Evolutionary conservation across 2,113 vertebrate species (phyloP), one percentile per base, ranked within the genome.

Genomic region (Mola mola): DNA sequence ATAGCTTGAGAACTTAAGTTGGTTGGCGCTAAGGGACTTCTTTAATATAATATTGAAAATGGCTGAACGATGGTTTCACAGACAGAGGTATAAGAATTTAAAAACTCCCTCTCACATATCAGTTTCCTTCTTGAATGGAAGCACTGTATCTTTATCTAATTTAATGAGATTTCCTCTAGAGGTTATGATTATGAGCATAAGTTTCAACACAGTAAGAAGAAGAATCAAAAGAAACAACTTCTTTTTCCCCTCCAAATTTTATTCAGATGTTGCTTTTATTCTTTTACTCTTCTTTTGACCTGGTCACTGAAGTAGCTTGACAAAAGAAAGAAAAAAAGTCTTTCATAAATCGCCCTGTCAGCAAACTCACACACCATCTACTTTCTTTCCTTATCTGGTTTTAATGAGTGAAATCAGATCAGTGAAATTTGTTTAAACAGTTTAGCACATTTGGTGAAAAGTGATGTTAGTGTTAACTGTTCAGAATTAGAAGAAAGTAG

Each of bases 241-340:
- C 6, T 17, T 38, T 33, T 4, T 3, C 10, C 17, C 28, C 25
- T 60, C 59, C 0, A 2, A 52, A 53, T 58, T 44, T 33, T 49
- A 50, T 50, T 77, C 48, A 44, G 37, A 57, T 68, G 31, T 57
- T 22, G 62, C 49, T 20, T 61, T 59, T 66, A 37, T 41, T 46
- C 15, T 37, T 13, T 0, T n/a, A 41, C 47, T 33, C 31, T 22
- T 4, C 13, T 34, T 41, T 47, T 48, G 33, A 53, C 56, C 19
- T 47, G 5, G 11, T 36, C n/a, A 36, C 11, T 28, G 26, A 20
- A 49, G 10, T 8, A 8, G n/a, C 29, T 24, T 24, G 17, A 53
- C 24, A 44, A 51, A 52, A 9, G 28, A 29, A 1, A n/a, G 6
- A 31, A 60, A 33, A 16, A 34, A 43, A 52, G 46, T 53, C 7